phyloP scores from a whole-genome alignment of 2,113 vertebrate genomes.

The Lepus americanus region DNA sequence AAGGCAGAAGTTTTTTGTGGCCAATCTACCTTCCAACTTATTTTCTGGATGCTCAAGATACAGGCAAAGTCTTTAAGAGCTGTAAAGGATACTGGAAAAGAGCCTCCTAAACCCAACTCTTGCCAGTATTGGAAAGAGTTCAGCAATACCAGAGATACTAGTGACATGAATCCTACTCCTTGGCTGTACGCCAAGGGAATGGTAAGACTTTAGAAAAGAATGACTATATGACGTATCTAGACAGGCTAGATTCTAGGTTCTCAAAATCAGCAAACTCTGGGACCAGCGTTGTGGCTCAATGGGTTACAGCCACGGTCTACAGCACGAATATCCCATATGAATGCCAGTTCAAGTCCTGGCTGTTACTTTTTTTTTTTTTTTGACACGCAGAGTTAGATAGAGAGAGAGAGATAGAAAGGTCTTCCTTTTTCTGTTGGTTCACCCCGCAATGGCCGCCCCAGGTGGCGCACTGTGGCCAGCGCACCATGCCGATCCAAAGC shows the following conservation, averaged over 20 bases:
- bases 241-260: background rate
- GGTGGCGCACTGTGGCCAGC: too few relatives aligned
- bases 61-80: conserved; percentile 19
- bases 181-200: background rate
- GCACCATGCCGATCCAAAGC: too few relatives aligned
- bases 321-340: too few relatives aligned
- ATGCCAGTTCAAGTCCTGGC: too few relatives aligned
- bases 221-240: background rate
- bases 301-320: too few relatives aligned
- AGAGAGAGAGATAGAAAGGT: too few relatives aligned
- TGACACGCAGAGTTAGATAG: too few relatives aligned
- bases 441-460: too few relatives aligned
- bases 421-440: too few relatives aligned
- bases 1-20: too few relatives aligned
- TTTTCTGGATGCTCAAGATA: conserved; percentile 18
- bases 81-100: conserved; percentile 23
- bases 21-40: background rate
- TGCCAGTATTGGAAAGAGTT: background rate
- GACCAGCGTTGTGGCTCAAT: too few relatives aligned
- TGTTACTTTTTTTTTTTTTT: too few relatives aligned
- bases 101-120: background rate
- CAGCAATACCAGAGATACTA: background rate
- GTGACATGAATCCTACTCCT: conserved; percentile 18
- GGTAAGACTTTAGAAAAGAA: background rate
- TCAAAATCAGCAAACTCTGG: background rate